Conservation (phyloP, 2,888 invertebrate species). For the Pantelozetes paolii region DNA sequence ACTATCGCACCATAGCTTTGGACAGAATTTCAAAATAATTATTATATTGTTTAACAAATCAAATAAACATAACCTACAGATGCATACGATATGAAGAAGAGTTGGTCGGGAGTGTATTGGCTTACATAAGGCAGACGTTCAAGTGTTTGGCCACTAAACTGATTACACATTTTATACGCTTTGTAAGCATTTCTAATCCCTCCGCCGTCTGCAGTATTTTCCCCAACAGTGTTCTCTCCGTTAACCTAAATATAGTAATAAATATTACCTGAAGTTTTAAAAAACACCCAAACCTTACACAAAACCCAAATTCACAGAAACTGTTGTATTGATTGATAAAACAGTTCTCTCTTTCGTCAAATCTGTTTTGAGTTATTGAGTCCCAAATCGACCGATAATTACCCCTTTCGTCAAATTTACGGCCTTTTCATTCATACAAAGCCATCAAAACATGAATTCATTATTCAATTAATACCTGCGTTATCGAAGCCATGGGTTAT, state of each 20-base stretch:
- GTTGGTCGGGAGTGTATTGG: slow-evolving; percentile 18
- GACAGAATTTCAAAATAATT: neutral
- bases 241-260: slow-evolving; percentile 57
- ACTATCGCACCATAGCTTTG: slow-evolving; percentile 69
- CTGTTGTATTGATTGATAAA: slow-evolving; percentile 49
- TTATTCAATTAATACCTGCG: neutral
- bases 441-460: neutral
- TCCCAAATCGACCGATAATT: slow-evolving; percentile 49
- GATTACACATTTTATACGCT: slow-evolving; percentile 60
- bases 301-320: slow-evolving; percentile 56
- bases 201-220: slow-evolving; percentile 84
- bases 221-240: slow-evolving; percentile 77
- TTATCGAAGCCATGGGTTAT: neutral
- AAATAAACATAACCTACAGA: slow-evolving; percentile 61
- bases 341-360: slow-evolving; percentile 48
- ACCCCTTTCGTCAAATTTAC: slow-evolving; percentile 49
- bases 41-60: neutral
- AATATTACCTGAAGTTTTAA: neutral
- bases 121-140: slow-evolving; percentile 4
- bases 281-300: neutral
- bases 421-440: slow-evolving; percentile 56
- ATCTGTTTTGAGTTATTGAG: slow-evolving; percentile 45
- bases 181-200: slow-evolving; percentile 66
- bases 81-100: slow-evolving; percentile 71
- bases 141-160: neutral